Evolutionary conservation across 1,140 invertebrate genomes (phyloP).

Genomic region (Mercenaria mercenaria): DNA sequence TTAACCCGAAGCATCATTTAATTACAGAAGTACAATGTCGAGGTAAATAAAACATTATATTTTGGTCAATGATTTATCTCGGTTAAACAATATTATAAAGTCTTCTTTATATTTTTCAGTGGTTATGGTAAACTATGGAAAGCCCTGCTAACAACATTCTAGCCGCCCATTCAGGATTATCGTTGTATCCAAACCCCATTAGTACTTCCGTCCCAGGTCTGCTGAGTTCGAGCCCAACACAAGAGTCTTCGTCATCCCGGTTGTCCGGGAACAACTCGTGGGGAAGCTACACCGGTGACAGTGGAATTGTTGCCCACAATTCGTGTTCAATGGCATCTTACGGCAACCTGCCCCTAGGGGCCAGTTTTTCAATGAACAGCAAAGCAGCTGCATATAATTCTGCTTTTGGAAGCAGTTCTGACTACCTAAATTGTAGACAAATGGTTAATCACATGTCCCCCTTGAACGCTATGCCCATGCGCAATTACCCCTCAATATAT

Average conservation of each 20-base stretch:
- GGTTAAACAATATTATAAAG: no score
- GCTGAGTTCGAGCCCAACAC: slow-evolving; percentile 77
- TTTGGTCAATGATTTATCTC: no score
- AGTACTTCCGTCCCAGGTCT: slow-evolving; percentile 79
- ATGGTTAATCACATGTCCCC: slow-evolving; percentile 82
- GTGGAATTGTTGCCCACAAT: slow-evolving; percentile 77
- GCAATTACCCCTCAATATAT: slow-evolving; percentile 82
- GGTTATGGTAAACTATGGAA: slow-evolving; percentile 80
- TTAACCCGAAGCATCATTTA: no score
- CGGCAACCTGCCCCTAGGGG: slow-evolving; percentile 80
- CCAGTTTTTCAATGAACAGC: slow-evolving; percentile 83
- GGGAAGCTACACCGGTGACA: slow-evolving; percentile 79
- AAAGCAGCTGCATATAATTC: slow-evolving; percentile 79
- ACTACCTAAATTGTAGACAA: slow-evolving; percentile 83
- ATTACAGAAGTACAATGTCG: no score
- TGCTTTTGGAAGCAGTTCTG: slow-evolving; percentile 70
- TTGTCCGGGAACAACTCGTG: slow-evolving; percentile 81
- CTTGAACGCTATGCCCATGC: slow-evolving; percentile 80
- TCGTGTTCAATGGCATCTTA: slow-evolving; percentile 84
- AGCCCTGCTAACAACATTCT: slow-evolving; percentile 77
- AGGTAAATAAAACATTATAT: no score
- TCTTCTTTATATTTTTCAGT: no score
- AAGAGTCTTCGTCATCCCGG: slow-evolving; percentile 70
- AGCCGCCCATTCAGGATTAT: slow-evolving; percentile 79
- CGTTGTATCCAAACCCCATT: slow-evolving; percentile 78